Conservation (phyloP, 2,113 vertebrate species). For the Murina feae region DNA sequence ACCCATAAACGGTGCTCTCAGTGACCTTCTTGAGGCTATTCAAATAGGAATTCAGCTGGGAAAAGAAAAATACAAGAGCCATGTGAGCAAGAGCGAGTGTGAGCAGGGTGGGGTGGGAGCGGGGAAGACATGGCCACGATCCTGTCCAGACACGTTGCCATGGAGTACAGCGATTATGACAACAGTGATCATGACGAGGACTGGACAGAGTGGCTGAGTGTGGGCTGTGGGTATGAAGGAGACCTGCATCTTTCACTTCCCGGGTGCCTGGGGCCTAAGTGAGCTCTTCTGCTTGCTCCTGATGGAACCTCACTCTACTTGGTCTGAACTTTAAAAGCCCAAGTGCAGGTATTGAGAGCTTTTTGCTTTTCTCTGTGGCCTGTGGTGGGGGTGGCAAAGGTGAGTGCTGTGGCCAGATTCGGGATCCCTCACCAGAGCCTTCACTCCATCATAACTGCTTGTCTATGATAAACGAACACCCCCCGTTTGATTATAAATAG, state of each 20-base stretch:
- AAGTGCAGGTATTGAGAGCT: neutral
- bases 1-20: slow-evolving; percentile 88
- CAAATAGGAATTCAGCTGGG: slow-evolving; percentile 96
- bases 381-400: too few species aligned
- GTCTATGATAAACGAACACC: neutral
- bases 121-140: slow-evolving; percentile 94
- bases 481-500: neutral
- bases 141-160: slow-evolving; percentile 93
- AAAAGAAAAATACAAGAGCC: slow-evolving; percentile 98
- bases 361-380: neutral
- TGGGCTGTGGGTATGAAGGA: neutral
- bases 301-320: neutral
- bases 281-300: neutral
- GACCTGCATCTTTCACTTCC: neutral
- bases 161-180: slow-evolving; percentile 93
- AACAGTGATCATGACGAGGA: slow-evolving; percentile 85
- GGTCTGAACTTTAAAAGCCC: neutral
- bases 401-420: neutral
- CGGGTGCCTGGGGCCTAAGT: accelerated
- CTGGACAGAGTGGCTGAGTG: slow-evolving; percentile 43
- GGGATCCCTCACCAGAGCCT: neutral
- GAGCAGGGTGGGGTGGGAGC: slow-evolving; percentile 90
- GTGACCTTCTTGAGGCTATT: slow-evolving; percentile 96
- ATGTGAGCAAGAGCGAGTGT: slow-evolving; percentile 93
- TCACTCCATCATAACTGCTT: neutral